Percentiles rank a stretch among this genome's conserved stretches.
Conservation (phyloP, 1,140 invertebrate species). For the Eueides isabella region DNA sequence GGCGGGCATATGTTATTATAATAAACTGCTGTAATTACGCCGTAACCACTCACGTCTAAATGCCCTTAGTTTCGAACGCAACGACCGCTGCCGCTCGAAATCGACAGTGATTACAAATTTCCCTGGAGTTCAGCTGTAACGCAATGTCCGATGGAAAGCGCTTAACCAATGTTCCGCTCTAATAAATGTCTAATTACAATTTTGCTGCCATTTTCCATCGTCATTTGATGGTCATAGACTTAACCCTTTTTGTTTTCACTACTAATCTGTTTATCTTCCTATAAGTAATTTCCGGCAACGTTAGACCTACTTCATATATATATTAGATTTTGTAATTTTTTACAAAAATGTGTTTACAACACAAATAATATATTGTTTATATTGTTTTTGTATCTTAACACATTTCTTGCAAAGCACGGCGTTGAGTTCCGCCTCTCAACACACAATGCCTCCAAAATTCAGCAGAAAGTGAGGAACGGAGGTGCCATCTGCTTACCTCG, state of each 20-base stretch:
- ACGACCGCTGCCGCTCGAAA: slow-evolving; percentile 71
- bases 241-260: slow-evolving; percentile 74
- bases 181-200: slow-evolving; percentile 80
- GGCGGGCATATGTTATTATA: slow-evolving; percentile 45
- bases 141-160: slow-evolving; percentile 80
- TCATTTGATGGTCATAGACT: slow-evolving; percentile 59
- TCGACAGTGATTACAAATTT: slow-evolving; percentile 81
- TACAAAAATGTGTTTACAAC: neutral
- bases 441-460: too few relatives aligned
- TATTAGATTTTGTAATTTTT: slow-evolving; percentile 61
- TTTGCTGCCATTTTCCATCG: slow-evolving; percentile 68
- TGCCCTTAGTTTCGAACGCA: slow-evolving; percentile 62
- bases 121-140: slow-evolving; percentile 74
- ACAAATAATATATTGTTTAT: too few relatives aligned
- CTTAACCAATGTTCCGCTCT: slow-evolving; percentile 80
- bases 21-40: slow-evolving; percentile 49
- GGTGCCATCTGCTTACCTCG: too few relatives aligned
- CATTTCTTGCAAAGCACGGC: too few relatives aligned
- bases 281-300: slow-evolving; percentile 41
- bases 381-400: too few relatives aligned
- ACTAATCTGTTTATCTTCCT: slow-evolving; percentile 49
- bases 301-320: slow-evolving; percentile 64
- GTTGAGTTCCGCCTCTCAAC: too few relatives aligned
- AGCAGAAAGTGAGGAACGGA: too few relatives aligned
- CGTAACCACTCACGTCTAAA: slow-evolving; percentile 44